Evolutionary conservation across 2,888 invertebrate genomes (phyloP), one percentile per base, ranked within the genome.

Genomic region (Metopia argyrocephala): DNA sequence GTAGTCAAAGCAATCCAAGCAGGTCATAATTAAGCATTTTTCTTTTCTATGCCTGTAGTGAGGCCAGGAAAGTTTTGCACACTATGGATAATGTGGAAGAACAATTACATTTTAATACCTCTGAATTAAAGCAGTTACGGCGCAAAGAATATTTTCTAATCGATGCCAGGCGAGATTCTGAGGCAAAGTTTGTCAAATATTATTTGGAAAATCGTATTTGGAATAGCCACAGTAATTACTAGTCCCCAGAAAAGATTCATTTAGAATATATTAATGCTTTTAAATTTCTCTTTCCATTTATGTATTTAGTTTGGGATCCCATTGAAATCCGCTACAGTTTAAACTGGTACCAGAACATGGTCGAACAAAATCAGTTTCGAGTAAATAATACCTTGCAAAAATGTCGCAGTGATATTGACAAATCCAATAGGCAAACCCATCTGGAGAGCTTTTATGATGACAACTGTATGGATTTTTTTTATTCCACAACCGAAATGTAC

Each of bases 281-380:
- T 31, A 31, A 6, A 31, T 31, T 5, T 31, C 28, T 23, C 25
- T 12, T 5, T 66, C 56, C 18, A 1, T 5, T 50, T 23, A 3
- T 52, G 6, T 6, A 2, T 62, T 4, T 23, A 84, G 84, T 83
- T 65, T 69, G 48, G 48, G 65, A 74, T 48, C 83, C 84, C 21
- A 79, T 84, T 28, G 83, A 84, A 65, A 4, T 65, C 3, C 84
- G 84, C n/a, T 84, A 83, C 52, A 79, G 82, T 15, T 5, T 76
- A 20, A 46, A 48, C 7, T 84, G 76, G 66, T 71, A 66, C 20
- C 5, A 59, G 0, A 62, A 31, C 25, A 31, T 56, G 12, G 80
- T 66, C 21, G 31, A 81, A 7, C 78, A 83, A 52, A 48, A 31
- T n/a, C 48, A 79, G 52, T 52, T 64, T 59, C 48, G 61, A 0